A percentile compares a stretch with the other conserved stretches of the same genome.
Conservation (phyloP, 30 jellyfish, hydroid and myxozoan genomes). For the Chrysaora quinquecirrha region DNA sequence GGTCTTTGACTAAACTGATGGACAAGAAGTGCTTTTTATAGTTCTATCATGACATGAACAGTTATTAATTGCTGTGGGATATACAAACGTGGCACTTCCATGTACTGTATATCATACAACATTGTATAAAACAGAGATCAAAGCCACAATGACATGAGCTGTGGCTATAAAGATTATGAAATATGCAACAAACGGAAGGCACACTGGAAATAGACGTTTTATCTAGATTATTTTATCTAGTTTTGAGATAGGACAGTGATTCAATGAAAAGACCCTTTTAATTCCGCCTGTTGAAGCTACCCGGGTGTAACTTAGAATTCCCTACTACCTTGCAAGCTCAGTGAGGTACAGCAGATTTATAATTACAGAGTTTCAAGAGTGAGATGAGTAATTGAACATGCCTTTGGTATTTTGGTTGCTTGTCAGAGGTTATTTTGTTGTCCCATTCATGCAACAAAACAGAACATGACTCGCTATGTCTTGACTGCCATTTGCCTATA, state of each 20-base stretch:
- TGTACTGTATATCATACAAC: no score
- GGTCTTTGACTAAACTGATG: no score
- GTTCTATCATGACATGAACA: no score
- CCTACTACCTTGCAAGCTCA: slow-evolving; percentile 20
- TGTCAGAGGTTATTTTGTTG: slow-evolving; percentile 40
- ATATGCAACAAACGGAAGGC: no score
- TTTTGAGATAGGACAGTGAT: slow-evolving; percentile 51
- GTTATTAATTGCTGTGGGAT: no score
- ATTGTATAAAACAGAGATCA: no score
- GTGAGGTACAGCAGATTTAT: slow-evolving; percentile 35
- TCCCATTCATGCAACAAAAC: slow-evolving; percentile 34
- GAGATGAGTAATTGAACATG: slow-evolving; percentile 6
- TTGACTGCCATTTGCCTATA: slow-evolving; percentile 48
- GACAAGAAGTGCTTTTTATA: no score
- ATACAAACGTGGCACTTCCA: no score
- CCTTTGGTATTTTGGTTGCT: slow-evolving; percentile 54
- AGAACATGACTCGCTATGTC: slow-evolving; percentile 25
- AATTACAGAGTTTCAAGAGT: slow-evolving; percentile 50
- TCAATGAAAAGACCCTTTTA: slow-evolving; percentile 25
- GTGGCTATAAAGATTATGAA: no score
- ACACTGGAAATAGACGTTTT: no score
- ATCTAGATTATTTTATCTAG: slow-evolving; percentile 4
- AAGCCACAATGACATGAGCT: no score
- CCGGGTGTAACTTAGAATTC: slow-evolving; percentile 13
- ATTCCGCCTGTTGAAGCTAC: slow-evolving; percentile 23